Evolutionary conservation across 2,113 vertebrate genomes (phyloP), one percentile per base, ranked within the genome.

Genomic region (Charina bottae): DNA sequence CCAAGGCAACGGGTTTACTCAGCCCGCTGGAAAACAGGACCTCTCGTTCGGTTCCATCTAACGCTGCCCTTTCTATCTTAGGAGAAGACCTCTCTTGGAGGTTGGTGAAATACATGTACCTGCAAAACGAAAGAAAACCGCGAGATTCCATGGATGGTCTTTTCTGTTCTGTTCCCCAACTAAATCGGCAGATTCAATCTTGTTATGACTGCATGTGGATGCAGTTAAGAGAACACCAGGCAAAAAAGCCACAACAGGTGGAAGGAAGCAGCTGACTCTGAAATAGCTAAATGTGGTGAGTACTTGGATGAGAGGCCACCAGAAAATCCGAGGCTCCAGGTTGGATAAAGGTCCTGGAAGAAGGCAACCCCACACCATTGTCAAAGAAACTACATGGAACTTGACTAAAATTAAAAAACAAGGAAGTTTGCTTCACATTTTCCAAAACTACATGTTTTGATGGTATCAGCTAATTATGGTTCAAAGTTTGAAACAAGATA

Each of bases 31-130:
- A 99, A 95, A 99, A 99, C 89, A 99, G 97, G 21, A 99, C 98
- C 94, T 99, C 99, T 0, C 99, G 97, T 95, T 99, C 99, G 0
- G 99, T 99, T n/a, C 99, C 99, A 93, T 99, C 99, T 97, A 99
- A 92, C 5, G 99, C 98, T 13, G 99, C 98, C 1, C 99, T 97
- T 97, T 99, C 99, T 89, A 99, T 99, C 97, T 98, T 99, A 19
- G 91, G 90, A 0, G 99, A 98, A 2, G 98, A 99, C 12, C 99
- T 98, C 87, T 99, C 99, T 96, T 99, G 98, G 54, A 99, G 98
- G 96, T 99, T 99, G 94, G 99, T 99, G 97, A 99, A 99, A 98
- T 99, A 99, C 99, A 99, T 99, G 97, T 99, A 99, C 96, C 99
- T 99, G 96, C 11, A 95, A 94, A 24, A 93, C 33, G 2, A 93